These are phyloP conservation scores for Nemapogon koenigi DNA, from an alignment of 2,888 invertebrate species.

Conservation along the genomic window DNA sequence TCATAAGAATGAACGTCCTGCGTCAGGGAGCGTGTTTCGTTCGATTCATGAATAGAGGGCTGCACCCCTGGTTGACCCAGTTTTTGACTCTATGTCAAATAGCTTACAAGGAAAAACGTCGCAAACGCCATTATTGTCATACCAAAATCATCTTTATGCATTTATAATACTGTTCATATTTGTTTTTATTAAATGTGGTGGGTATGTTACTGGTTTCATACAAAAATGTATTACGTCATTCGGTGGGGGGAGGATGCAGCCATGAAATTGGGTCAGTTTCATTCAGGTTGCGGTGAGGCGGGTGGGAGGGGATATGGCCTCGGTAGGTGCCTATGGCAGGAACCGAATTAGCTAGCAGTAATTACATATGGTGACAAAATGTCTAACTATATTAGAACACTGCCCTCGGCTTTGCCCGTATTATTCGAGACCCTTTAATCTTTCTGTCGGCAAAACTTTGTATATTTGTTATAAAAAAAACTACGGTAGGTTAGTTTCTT, in stretches of 20 bases:
- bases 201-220: slow-evolving; percentile 20
- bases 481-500: too few relatives aligned
- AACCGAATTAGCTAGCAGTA: slow-evolving; percentile 6
- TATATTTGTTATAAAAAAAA: too few relatives aligned
- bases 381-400: too few relatives aligned
- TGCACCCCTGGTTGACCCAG: slow-evolving; percentile 73
- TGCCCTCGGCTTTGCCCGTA: too few relatives aligned
- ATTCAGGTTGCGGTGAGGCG: slow-evolving; percentile 66
- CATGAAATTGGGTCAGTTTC: slow-evolving; percentile 68
- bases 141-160: neutral
- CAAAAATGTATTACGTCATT: slow-evolving; percentile 62
- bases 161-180: too few relatives aligned
- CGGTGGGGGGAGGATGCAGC: slow-evolving; percentile 49
- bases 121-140: slow-evolving; percentile 10
- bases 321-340: slow-evolving; percentile 24
- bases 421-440: too few relatives aligned
- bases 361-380: too few relatives aligned
- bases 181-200: slow-evolving; percentile 15
- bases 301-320: slow-evolving; percentile 24
- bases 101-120: neutral
- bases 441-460: too few relatives aligned
- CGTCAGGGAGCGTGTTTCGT: slow-evolving; percentile 40
- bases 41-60: slow-evolving; percentile 67
- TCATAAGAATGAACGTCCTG: slow-evolving; percentile 53
- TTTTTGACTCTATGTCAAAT: slow-evolving; percentile 55